Conservation (phyloP, 2,888 invertebrate genomes). For the Tenodera sinensis region DNA sequence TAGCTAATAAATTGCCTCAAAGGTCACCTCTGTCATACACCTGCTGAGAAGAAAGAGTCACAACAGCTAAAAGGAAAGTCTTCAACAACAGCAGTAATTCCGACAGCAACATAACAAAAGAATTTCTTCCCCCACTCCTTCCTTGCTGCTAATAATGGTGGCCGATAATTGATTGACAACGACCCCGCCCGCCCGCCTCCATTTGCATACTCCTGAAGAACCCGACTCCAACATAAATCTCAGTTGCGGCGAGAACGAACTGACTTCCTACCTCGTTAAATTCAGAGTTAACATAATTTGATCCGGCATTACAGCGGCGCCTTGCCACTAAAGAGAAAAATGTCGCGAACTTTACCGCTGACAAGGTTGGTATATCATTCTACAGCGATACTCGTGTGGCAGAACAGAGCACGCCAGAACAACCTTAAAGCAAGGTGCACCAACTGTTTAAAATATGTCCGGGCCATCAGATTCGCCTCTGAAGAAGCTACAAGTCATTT, state of each 20-base stretch:
- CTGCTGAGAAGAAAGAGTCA: background rate
- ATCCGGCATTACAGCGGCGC: background rate
- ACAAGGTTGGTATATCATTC: background rate
- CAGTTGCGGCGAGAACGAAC: background rate
- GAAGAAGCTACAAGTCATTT: background rate
- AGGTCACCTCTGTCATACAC: background rate
- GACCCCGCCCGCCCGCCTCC: conserved; percentile 3
- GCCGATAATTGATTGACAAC: conserved; percentile 9
- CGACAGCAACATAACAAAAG: background rate
- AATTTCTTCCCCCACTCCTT: background rate
- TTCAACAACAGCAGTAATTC: background rate
- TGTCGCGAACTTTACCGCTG: background rate
- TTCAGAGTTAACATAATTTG: background rate
- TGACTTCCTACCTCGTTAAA: background rate
- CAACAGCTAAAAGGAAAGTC: background rate
- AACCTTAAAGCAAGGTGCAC: background rate
- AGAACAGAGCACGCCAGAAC: too few relatives aligned
- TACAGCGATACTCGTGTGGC: background rate
- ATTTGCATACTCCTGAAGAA: conserved; percentile 1
- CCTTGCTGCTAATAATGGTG: background rate
- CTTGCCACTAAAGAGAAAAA: background rate
- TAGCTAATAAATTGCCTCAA: background rate
- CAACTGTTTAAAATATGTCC: background rate
- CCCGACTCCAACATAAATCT: background rate
- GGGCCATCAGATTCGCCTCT: background rate